Evolutionary conservation across 2,113 vertebrate species (phyloP).

Genomic region (Amblyornis subalaris): DNA sequence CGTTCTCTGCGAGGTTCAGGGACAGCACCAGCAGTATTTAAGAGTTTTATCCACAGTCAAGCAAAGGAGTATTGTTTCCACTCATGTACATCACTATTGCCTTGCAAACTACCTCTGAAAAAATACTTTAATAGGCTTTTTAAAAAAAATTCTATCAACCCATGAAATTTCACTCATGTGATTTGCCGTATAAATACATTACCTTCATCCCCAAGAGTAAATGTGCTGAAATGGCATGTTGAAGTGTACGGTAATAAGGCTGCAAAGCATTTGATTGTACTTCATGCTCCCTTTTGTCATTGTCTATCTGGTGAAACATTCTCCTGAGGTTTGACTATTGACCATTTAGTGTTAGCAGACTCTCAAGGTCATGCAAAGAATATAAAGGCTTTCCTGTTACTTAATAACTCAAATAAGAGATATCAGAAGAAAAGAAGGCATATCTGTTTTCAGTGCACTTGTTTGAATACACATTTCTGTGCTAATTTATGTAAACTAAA

Average conservation of each 20-base stretch:
- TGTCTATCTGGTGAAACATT: slow-evolving; percentile 42
- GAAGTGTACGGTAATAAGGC: background rate
- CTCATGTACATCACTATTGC: background rate
- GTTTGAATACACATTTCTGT: slow-evolving; percentile 32
- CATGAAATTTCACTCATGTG: background rate
- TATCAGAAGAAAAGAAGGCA: slow-evolving; percentile 36
- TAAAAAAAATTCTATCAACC: background rate
- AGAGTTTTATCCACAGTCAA: slow-evolving; percentile 12
- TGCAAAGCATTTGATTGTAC: slow-evolving; percentile 7
- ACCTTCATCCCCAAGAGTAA: background rate
- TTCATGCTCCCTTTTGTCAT: background rate
- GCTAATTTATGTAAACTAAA: slow-evolving; percentile 53
- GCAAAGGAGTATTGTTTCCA: background rate
- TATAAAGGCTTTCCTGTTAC: slow-evolving; percentile 38
- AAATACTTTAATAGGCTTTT: background rate
- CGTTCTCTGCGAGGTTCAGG: background rate
- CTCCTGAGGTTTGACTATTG: slow-evolving; percentile 50
- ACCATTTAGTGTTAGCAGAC: slow-evolving; percentile 21
- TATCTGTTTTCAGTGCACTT: slow-evolving; percentile 76
- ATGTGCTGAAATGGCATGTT: background rate
- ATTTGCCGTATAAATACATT: background rate
- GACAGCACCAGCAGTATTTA: slow-evolving; percentile 1
- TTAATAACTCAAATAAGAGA: slow-evolving; percentile 26
- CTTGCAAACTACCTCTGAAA: slow-evolving; percentile 45
- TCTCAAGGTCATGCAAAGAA: slow-evolving; percentile 35